Conservation (phyloP, 2,113 vertebrate genomes). For the Motacilla alba region DNA sequence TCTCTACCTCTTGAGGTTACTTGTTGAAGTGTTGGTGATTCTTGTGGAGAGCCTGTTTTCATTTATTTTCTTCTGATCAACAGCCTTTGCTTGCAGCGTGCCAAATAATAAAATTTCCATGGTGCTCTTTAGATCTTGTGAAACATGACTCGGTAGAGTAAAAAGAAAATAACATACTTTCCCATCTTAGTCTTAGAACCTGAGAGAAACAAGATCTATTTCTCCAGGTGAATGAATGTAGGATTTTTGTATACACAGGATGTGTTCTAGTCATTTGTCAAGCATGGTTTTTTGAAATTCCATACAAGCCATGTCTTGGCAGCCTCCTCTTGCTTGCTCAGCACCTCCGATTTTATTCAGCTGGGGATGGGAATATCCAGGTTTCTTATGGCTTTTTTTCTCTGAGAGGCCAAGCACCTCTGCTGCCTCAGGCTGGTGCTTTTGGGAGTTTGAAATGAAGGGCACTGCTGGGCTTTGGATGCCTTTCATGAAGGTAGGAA, state of each 20-base stretch:
- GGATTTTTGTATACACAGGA: neutral
- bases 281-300: neutral
- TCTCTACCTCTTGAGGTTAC: neutral
- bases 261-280: constrained; percentile 11
- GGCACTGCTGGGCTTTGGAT: neutral
- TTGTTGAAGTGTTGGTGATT: neutral
- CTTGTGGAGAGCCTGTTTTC: neutral
- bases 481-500: neutral
- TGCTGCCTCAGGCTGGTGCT: neutral
- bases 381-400: neutral
- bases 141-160: neutral
- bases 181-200: neutral
- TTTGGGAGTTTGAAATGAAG: neutral
- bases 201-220: neutral
- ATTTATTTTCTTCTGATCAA: constrained; percentile 15
- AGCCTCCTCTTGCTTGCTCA: neutral
- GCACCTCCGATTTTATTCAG: neutral
- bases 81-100: neutral
- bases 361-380: neutral
- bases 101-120: constrained; percentile 22
- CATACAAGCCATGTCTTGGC: neutral
- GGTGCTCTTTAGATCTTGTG: neutral
- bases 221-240: neutral
- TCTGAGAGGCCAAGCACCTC: neutral
- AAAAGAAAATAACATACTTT: constrained; percentile 12